phyloP scores from a whole-genome alignment of 1,140 invertebrate genomes.

The Ostrea edulis region DNA sequence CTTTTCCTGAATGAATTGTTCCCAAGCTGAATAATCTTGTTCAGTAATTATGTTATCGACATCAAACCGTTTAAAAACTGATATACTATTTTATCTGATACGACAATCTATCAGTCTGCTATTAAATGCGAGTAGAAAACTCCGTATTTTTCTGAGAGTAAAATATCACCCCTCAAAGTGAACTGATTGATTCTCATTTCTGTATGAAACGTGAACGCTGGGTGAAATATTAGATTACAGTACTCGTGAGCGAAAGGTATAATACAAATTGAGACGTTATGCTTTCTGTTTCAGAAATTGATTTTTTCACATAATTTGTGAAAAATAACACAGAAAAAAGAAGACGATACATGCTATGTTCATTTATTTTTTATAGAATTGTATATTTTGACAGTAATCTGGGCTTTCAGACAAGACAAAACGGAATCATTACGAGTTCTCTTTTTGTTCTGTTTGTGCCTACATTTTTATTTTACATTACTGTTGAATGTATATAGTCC shows the following conservation, averaged over 20 bases:
- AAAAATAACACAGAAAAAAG: too few relatives aligned
- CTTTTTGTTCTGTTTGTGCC: too few relatives aligned
- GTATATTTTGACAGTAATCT: too few relatives aligned
- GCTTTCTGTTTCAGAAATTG: too few relatives aligned
- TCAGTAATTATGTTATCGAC: slow-evolving; percentile 26
- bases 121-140: neutral
- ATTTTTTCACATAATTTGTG: too few relatives aligned
- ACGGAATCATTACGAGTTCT: too few relatives aligned
- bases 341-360: too few relatives aligned
- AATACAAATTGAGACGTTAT: too few relatives aligned
- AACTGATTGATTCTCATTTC: neutral
- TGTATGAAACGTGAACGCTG: neutral
- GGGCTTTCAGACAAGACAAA: too few relatives aligned
- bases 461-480: too few relatives aligned
- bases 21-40: slow-evolving; percentile 12
- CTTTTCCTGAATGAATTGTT: slow-evolving; percentile 6
- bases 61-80: slow-evolving; percentile 29
- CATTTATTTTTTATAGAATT: too few relatives aligned
- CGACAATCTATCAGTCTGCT: slow-evolving; percentile 14
- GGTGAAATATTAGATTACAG: neutral
- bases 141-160: neutral
- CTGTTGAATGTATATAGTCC: too few relatives aligned
- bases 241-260: neutral
- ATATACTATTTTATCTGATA: slow-evolving; percentile 22
- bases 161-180: neutral